Evolutionary conservation across 2,888 invertebrate genomes (phyloP).

Genomic region (Lamellibrachia columna): DNA sequence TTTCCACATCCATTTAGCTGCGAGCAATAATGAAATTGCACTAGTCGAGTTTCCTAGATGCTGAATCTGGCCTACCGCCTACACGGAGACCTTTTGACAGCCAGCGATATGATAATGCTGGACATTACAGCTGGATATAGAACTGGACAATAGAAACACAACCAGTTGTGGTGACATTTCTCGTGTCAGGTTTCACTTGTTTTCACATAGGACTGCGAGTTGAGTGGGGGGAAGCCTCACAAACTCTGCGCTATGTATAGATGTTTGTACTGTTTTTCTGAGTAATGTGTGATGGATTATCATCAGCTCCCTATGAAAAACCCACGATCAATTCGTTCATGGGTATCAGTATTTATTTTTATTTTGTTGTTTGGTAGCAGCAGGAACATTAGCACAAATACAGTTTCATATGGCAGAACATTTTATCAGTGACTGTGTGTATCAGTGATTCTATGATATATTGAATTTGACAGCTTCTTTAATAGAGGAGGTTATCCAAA

Average conservation of each 20-base stretch:
- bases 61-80: not conserved
- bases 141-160: not conserved
- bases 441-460: not conserved
- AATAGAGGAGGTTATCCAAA: not conserved
- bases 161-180: not conserved
- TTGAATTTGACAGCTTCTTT: not conserved
- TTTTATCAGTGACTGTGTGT: not conserved
- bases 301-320: not conserved
- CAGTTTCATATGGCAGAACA: not conserved
- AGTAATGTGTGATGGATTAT: not conserved
- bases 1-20: constrained; percentile 11
- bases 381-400: not conserved
- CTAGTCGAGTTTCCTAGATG: not conserved
- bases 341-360: not conserved
- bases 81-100: not conserved
- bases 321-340: not conserved
- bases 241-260: not conserved
- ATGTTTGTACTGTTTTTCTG: not conserved
- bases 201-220: not conserved
- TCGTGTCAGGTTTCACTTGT: not conserved
- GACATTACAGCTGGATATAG: not conserved
- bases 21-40: not conserved
- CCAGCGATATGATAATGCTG: not conserved
- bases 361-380: not conserved
- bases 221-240: not conserved